Evolutionary conservation across 1,140 invertebrate species (phyloP), one percentile per base, ranked within the genome.

Genomic region (Acromyrmex charruanus): DNA sequence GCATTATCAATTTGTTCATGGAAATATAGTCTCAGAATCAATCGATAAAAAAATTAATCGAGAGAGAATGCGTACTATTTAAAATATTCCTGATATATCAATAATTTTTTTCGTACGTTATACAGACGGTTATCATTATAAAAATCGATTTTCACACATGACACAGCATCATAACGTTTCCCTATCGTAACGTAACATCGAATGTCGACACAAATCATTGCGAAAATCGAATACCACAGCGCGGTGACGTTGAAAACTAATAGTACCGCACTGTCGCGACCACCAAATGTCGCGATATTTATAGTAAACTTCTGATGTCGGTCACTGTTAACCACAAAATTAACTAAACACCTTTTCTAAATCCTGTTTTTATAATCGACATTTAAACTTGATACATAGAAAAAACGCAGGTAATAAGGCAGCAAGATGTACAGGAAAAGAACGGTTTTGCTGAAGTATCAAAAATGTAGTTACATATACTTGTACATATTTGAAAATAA

Each of bases 201-300:
- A 74, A 84, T 35, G 80, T 84, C 80, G 58, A 75, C 80, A 84
- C 69, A 84, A 84, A 84, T 84, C 80, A 84, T n/a, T 28, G 28
- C 55, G 80, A 84, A 84, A 84, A 84, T 84, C 80, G 80, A 84
- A 84, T 84, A 84, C 44, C 80, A 49, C 80, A 75, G 58, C 69
- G 80, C 80, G 69, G 55, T 63, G 80, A 84, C 80, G 80, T 84
- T 84, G 80, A 84, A 84, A 84, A 84, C 80, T 84, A 84, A 84
- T 84, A 84, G 80, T 25, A 12, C 28, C 39, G 68, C 58, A 84
- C 18, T 74, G 80, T 75, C 80, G 69, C 59, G 69, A 74, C 69
- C 80, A 39, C 80, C 39, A 35, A 84, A 84, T 63, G 55, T 84
- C 69, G 55, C 55, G 44, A 84, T 84, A 84, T 84, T 84, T 84